These are phyloP conservation scores for Hyles vespertilio DNA, from an alignment of 1,140 invertebrate species.

Conservation along the genomic window DNA sequence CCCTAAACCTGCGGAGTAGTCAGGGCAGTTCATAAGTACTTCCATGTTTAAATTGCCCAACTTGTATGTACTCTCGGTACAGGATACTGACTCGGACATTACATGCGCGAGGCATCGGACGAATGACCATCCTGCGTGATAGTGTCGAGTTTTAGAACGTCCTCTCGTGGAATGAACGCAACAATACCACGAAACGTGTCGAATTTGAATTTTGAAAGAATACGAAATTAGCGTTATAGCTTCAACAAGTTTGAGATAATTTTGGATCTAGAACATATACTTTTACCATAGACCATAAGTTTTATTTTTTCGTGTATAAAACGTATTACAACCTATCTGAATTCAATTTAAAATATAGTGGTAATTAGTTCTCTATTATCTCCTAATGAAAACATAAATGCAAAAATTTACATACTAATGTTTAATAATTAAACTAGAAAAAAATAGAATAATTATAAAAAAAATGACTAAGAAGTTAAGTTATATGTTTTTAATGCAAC, in stretches of 20 bases:
- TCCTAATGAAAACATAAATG: too few relatives aligned
- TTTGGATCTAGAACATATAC: too few relatives aligned
- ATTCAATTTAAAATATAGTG: too few relatives aligned
- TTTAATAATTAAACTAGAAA: too few relatives aligned
- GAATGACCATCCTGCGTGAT: conserved; percentile 48
- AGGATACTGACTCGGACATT: conserved; percentile 49
- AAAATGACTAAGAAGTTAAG: too few relatives aligned
- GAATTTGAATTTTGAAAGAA: conserved; percentile 13
- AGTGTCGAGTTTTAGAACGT: conserved; percentile 42
- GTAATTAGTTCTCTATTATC: too few relatives aligned
- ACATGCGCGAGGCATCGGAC: conserved; percentile 36
- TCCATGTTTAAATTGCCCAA: conserved; percentile 71
- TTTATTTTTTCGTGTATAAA: too few relatives aligned
- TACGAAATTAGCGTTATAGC: background rate
- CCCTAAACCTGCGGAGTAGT: conserved; percentile 71
- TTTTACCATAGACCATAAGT: too few relatives aligned
- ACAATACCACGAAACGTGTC: conserved; percentile 31
- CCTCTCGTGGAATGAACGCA: conserved; percentile 29
- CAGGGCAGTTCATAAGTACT: conserved; percentile 69
- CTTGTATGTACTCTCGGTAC: conserved; percentile 67
- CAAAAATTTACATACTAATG: too few relatives aligned
- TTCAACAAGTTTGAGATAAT: background rate
- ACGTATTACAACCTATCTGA: too few relatives aligned
- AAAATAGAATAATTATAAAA: too few relatives aligned
- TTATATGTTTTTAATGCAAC: too few relatives aligned